Conservation (phyloP, 2,888 invertebrate genomes). For the Emesis furor region DNA sequence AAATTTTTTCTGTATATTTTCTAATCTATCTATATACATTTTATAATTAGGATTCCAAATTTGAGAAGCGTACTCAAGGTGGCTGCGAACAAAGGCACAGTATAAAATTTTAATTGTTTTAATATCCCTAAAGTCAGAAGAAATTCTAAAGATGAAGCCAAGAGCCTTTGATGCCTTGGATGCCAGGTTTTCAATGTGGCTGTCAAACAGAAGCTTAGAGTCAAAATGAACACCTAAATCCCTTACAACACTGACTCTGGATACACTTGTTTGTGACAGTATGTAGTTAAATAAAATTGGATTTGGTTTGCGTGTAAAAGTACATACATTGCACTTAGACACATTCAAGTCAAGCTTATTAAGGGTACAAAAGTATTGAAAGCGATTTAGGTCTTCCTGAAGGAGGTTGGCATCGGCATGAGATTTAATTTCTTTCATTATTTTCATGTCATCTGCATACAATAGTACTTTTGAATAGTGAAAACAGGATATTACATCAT, state of each 20-base stretch:
- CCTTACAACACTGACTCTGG: background rate
- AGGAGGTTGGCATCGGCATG: conserved; percentile 8
- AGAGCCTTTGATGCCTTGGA: conserved; percentile 9
- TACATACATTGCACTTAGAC: background rate
- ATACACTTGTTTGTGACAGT: background rate
- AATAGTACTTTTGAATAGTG: too few species aligned
- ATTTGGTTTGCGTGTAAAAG: conserved; percentile 5
- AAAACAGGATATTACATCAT: too few species aligned
- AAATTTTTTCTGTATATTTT: too few species aligned
- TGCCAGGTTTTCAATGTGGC: conserved; percentile 14
- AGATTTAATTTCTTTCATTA: conserved; percentile 30
- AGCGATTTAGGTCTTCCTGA: conserved; percentile 32
- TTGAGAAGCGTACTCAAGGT: too few species aligned
- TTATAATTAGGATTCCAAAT: too few species aligned
- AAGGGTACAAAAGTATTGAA: background rate
- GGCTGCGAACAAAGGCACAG: background rate
- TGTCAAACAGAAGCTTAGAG: conserved; percentile 4
- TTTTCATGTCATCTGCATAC: conserved; percentile 38
- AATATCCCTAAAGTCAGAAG: background rate
- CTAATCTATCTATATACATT: too few species aligned
- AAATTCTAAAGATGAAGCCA: background rate
- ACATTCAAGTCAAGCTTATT: background rate
- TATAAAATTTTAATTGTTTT: background rate
- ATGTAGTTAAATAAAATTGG: background rate
- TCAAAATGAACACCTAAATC: conserved; percentile 3